Evolutionary conservation across 1,140 invertebrate genomes (phyloP).

Genomic region (Centruroides sculpturatus): DNA sequence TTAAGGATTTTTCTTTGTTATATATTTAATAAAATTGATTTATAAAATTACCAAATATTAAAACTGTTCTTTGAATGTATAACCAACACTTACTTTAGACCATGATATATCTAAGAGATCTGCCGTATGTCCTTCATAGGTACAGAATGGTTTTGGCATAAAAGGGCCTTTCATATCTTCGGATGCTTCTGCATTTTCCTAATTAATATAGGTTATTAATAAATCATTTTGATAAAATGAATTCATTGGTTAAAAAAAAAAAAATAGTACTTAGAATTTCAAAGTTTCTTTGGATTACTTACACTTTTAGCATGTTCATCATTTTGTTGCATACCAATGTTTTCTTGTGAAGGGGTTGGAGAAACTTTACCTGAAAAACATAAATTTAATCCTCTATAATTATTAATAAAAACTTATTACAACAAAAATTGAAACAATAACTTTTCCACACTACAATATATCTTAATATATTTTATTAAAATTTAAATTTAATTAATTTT

Average conservation of each 20-base stretch:
- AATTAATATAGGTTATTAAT: too few species aligned
- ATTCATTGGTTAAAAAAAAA: not conserved
- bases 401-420: too few species aligned
- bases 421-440: too few species aligned
- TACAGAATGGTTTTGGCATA: conserved; percentile 83
- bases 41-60: too few species aligned
- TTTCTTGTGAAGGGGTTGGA: conserved; percentile 1
- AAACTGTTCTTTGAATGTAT: too few species aligned
- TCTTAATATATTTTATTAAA: too few species aligned
- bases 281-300: not conserved
- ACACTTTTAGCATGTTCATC: conserved; percentile 1
- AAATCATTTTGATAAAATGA: not conserved
- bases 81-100: conserved; percentile 52
- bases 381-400: too few species aligned
- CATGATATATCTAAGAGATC: conserved; percentile 92
- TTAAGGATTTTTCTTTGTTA: too few species aligned
- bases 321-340: not conserved
- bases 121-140: conserved; percentile 86
- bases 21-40: too few species aligned
- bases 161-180: conserved; percentile 50
- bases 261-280: too few species aligned
- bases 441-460: too few species aligned
- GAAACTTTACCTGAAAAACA: conserved; percentile 3
- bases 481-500: too few species aligned
- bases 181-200: conserved; percentile 3